Evolutionary conservation across 2,888 invertebrate species (phyloP).

Genomic region (Pterostichus niger): DNA sequence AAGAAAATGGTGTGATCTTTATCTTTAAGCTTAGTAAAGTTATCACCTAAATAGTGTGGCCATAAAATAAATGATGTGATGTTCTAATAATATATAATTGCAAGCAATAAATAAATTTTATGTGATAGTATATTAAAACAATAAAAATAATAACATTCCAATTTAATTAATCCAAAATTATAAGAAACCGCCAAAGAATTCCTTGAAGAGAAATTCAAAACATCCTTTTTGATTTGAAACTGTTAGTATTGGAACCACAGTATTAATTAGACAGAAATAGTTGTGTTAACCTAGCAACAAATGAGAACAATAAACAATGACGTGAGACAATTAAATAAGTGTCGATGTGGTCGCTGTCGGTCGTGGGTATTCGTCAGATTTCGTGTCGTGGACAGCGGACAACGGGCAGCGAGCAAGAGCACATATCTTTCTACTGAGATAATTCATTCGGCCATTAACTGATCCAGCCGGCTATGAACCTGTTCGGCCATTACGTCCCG

Average conservation of each 20-base stretch:
- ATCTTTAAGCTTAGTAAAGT: too few species aligned
- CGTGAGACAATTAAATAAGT: constrained; percentile 36
- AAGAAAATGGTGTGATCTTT: too few species aligned
- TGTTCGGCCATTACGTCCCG: constrained; percentile 56
- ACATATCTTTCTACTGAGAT: constrained; percentile 61
- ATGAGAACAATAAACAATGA: constrained; percentile 49
- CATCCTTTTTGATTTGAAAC: neutral
- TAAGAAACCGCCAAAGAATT: constrained; percentile 14
- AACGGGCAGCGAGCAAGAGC: constrained; percentile 15
- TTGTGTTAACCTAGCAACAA: constrained; percentile 8
- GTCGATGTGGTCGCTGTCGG: constrained; percentile 1
- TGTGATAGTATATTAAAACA: constrained; percentile 3
- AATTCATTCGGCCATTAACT: constrained; percentile 58
- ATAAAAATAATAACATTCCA: constrained; percentile 14
- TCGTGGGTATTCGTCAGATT: constrained; percentile 3
- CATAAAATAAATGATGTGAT: neutral
- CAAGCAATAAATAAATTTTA: constrained; percentile 8
- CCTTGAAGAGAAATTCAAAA: constrained; percentile 1
- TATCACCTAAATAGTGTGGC: too few species aligned
- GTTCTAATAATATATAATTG: constrained; percentile 19
- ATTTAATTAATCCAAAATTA: constrained; percentile 34
- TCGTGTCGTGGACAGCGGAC: constrained; percentile 14
- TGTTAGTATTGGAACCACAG: neutral
- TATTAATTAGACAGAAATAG: constrained; percentile 45
- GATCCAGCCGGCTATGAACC: constrained; percentile 56